Percentiles rank a stretch among this genome's conserved stretches.
Evolutionary conservation across 2,113 vertebrate species (phyloP).

Genomic region (Miniopterus natalensis): DNA sequence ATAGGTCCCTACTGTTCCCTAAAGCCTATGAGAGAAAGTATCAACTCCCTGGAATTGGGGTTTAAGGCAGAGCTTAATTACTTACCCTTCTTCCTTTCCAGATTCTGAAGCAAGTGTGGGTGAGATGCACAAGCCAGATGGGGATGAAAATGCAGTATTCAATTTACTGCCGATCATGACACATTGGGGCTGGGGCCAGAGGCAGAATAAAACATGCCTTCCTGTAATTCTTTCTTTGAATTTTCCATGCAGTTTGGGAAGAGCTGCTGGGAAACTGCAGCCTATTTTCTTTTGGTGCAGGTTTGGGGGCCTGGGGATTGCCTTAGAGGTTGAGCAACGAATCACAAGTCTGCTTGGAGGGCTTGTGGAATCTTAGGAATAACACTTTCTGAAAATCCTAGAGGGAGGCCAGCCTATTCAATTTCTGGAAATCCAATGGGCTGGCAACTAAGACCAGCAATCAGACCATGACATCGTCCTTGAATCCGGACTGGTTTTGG

Average conservation of each 20-base stretch:
- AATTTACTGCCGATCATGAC: not conserved
- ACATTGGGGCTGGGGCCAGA: not conserved
- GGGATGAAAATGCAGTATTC: not conserved
- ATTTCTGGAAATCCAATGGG: not conserved
- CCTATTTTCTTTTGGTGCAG: not conserved
- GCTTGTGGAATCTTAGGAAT: not conserved
- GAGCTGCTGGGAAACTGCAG: not conserved
- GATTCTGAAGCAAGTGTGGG: not conserved
- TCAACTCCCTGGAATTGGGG: not conserved
- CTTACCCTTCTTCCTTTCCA: not conserved
- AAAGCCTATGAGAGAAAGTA: not conserved
- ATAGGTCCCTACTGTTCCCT: not conserved
- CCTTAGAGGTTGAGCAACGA: not conserved
- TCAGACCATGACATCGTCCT: not conserved
- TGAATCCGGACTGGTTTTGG: not conserved
- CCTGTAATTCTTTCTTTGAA: not conserved
- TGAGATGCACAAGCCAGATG: not conserved
- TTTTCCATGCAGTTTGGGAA: not conserved
- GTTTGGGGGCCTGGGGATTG: not conserved
- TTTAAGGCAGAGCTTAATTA: not conserved
- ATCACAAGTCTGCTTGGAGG: not conserved
- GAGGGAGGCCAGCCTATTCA: not conserved
- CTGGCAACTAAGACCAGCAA: not conserved
- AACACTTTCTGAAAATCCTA: not conserved
- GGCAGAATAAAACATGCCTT: not conserved